Evolutionary conservation across 1,140 invertebrate genomes (phyloP).

Genomic region (Acromyrmex charruanus): DNA sequence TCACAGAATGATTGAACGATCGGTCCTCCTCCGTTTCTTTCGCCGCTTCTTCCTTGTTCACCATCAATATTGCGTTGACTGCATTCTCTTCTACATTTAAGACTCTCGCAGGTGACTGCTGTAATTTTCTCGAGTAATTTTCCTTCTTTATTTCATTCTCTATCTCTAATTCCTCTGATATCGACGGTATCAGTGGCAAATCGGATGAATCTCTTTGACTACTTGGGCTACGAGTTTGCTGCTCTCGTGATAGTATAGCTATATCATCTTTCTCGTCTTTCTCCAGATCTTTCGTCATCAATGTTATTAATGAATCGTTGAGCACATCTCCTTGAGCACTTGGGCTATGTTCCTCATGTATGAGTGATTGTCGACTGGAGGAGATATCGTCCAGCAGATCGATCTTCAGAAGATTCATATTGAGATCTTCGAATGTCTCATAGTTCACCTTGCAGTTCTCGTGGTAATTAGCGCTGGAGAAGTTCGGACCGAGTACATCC

Average conservation of each 20-base stretch:
- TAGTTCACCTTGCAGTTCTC: background rate
- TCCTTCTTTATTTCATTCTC: conserved; percentile 20
- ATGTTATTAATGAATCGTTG: background rate
- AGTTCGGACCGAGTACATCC: background rate
- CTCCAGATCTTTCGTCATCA: conserved; percentile 10
- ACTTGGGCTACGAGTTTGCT: background rate
- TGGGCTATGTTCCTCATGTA: background rate
- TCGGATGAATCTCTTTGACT: background rate
- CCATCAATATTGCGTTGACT: background rate
- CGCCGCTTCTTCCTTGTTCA: background rate
- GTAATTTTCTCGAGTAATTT: background rate
- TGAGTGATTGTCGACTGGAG: background rate
- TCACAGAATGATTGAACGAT: background rate
- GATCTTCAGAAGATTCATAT: conserved; percentile 39
- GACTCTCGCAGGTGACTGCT: background rate
- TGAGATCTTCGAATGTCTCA: conserved; percentile 8
- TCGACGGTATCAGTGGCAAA: background rate
- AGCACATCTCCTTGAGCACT: background rate
- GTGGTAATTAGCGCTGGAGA: background rate
- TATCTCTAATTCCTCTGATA: background rate
- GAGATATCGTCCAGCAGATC: conserved; percentile 8
- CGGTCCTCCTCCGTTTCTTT: background rate
- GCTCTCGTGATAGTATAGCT: background rate
- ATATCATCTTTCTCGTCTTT: background rate
- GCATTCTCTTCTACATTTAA: background rate